phyloP scores from a whole-genome alignment of 2,797 vertebrate genomes.

The Psittacula echo region DNA sequence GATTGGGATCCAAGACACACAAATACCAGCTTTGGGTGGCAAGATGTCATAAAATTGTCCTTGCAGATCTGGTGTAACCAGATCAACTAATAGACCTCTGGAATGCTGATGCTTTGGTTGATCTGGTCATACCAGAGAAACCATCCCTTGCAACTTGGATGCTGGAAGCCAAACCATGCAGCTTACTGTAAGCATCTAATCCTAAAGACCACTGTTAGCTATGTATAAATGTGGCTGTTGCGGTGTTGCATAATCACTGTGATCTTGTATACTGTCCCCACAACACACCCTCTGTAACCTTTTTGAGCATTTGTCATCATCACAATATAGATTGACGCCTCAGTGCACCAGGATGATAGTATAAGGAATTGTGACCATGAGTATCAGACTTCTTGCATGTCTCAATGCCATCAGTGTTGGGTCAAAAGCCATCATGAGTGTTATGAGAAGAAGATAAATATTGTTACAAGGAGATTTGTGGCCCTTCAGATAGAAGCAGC shows the following conservation, averaged over 20 bases:
- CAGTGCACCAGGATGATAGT: rapidly evolving
- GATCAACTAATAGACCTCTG: background rate
- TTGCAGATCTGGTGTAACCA: constrained; percentile 43
- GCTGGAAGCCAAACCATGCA: background rate
- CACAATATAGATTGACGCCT: background rate
- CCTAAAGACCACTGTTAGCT: background rate
- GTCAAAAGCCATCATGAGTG: background rate
- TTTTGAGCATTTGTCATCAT: background rate
- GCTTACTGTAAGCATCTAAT: background rate
- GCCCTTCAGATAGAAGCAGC: background rate
- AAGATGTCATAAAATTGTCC: background rate
- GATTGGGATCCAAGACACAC: background rate
- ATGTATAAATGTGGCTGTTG: background rate
- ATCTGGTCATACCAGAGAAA: constrained; percentile 23
- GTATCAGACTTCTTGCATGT: background rate
- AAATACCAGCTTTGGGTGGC: background rate
- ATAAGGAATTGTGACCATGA: background rate
- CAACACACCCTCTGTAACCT: background rate
- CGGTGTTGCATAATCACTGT: background rate
- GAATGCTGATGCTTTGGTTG: constrained; percentile 43
- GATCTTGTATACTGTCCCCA: background rate
- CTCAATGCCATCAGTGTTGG: background rate
- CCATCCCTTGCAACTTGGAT: background rate
- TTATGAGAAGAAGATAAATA: background rate
- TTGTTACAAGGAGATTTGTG: background rate